phyloP scores from a whole-genome alignment of 2,113 vertebrate genomes.

The Pipra filicauda region DNA sequence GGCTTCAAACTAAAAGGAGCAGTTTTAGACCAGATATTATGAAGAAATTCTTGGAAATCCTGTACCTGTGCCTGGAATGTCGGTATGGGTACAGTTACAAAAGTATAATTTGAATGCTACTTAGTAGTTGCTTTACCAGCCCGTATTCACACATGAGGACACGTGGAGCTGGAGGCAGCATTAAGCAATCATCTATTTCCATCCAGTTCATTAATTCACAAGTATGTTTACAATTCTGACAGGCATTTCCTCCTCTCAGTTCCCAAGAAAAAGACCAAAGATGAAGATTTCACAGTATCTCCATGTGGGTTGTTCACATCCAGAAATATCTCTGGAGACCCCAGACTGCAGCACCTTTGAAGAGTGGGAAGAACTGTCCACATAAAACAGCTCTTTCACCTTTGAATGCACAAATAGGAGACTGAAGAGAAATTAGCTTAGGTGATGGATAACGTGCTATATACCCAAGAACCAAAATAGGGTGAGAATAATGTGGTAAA shows the following conservation, averaged over 20 bases:
- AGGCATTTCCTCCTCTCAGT: not conserved
- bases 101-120: not conserved
- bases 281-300: not conserved
- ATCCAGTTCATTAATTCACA: not conserved
- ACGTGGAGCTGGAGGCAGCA: not conserved
- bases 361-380: not conserved
- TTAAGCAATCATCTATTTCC: not conserved
- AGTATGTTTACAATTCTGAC: not conserved
- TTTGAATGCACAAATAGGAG: not conserved
- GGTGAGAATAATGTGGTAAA: not conserved
- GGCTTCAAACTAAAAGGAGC: not conserved
- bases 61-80: not conserved
- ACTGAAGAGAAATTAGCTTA: not conserved
- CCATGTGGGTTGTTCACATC: not conserved
- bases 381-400: not conserved
- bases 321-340: not conserved
- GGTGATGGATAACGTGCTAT: not conserved
- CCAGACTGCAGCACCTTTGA: not conserved
- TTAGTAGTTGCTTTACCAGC: not conserved
- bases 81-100: rapidly evolving
- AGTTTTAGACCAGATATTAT: not conserved
- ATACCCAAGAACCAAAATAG: not conserved
- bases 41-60: not conserved
- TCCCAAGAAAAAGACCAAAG: not conserved
- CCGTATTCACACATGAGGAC: not conserved